Conservation (phyloP, 2,113 vertebrate species). For the Eubucco bourcierii region DNA sequence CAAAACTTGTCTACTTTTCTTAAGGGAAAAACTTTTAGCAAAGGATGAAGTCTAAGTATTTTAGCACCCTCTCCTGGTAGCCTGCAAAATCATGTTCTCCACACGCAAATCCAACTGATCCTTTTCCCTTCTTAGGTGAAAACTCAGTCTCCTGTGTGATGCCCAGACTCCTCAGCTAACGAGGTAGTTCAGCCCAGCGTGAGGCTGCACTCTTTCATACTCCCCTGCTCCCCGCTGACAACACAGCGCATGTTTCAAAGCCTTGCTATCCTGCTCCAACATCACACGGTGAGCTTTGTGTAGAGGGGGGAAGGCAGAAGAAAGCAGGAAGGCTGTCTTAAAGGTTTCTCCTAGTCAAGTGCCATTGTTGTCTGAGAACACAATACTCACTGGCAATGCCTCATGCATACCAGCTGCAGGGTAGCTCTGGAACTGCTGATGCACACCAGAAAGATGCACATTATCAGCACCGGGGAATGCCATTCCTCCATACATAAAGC, state of each 20-base stretch:
- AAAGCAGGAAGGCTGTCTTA: neutral
- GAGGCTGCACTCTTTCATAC: no score
- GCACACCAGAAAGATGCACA: neutral
- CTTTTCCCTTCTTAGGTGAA: neutral
- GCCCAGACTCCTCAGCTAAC: neutral
- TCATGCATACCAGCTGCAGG: rapidly evolving
- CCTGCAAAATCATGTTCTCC: neutral
- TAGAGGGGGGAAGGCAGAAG: neutral
- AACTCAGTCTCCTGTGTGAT: neutral
- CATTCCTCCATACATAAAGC: neutral
- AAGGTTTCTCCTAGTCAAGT: neutral
- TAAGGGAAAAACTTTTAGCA: neutral
- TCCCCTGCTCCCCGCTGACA: neutral
- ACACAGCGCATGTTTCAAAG: rapidly evolving
- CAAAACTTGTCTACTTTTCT: neutral
- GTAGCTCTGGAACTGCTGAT: neutral
- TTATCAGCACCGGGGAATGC: neutral
- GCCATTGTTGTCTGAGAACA: neutral
- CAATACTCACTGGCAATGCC: neutral
- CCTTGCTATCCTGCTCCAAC: neutral
- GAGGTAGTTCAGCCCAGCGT: neutral
- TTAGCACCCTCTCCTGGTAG: slow-evolving; percentile 74
- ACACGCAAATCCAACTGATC: neutral
- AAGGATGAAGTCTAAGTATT: neutral
- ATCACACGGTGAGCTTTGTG: neutral